Evolutionary conservation across 2,113 vertebrate genomes (phyloP).

Genomic region (Chloroceryle aenea): DNA sequence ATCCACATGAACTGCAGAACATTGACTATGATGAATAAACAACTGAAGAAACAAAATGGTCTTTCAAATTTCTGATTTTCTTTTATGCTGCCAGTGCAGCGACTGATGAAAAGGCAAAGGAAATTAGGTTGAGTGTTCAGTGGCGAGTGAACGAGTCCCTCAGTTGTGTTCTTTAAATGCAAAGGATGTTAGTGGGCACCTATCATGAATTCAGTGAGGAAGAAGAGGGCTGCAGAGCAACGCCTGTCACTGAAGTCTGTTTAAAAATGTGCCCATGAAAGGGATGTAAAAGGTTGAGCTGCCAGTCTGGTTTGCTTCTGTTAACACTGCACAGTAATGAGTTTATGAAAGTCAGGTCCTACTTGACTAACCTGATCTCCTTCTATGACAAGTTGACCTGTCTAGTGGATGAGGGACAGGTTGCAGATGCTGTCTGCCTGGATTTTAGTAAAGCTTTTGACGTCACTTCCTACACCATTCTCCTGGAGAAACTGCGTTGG

Average conservation of each 20-base stretch:
- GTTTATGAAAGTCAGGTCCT: too few relatives aligned
- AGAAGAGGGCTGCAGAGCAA: background rate
- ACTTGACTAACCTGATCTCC: too few relatives aligned
- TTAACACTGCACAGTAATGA: background rate
- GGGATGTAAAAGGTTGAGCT: background rate
- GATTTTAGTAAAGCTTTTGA: too few relatives aligned
- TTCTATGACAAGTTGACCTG: too few relatives aligned
- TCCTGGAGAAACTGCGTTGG: too few relatives aligned
- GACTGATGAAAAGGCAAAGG: constrained; percentile 41
- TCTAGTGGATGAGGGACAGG: too few relatives aligned
- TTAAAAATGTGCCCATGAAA: constrained; percentile 20
- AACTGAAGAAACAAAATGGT: constrained; percentile 27
- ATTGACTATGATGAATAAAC: background rate
- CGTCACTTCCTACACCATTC: too few relatives aligned
- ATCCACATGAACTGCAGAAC: background rate
- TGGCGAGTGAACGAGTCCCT: background rate
- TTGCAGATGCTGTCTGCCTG: too few relatives aligned
- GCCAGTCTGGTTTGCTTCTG: background rate
- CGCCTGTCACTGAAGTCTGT: constrained; percentile 39
- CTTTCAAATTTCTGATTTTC: constrained; percentile 47
- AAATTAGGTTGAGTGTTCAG: constrained; percentile 15
- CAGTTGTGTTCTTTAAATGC: constrained; percentile 54
- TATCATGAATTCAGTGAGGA: constrained; percentile 1
- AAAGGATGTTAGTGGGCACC: background rate
- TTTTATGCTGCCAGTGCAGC: background rate